Conservation (phyloP, 2,113 vertebrate species). For the Pipa parva region DNA sequence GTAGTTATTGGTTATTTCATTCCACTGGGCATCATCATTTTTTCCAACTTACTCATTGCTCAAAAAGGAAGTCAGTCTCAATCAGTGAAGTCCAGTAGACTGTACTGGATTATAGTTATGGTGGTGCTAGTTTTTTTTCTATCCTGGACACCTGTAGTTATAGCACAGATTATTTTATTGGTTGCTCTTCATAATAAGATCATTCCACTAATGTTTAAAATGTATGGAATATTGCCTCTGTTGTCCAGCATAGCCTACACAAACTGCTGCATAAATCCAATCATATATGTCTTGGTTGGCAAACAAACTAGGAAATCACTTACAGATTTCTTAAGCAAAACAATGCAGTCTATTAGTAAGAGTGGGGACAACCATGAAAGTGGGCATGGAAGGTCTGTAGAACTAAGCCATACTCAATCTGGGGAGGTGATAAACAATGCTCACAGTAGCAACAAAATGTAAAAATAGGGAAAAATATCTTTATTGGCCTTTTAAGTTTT, state of each 20-base stretch:
- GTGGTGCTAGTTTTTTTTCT: background rate
- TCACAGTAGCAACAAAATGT: no score
- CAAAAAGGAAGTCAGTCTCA: background rate
- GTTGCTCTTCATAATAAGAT: background rate
- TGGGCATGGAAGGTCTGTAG: no score
- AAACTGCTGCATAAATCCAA: background rate
- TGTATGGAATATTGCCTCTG: background rate
- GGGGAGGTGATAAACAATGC: no score
- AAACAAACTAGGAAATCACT: background rate
- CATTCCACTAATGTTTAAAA: background rate
- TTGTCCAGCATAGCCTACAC: background rate
- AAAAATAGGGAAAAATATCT: no score
- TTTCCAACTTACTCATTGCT: background rate
- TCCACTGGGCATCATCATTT: background rate
- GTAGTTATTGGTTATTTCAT: constrained; percentile 1
- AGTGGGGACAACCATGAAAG: background rate
- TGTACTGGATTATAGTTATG: background rate
- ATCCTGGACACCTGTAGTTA: background rate
- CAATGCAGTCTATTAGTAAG: background rate
- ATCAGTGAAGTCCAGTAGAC: background rate
- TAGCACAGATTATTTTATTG: background rate
- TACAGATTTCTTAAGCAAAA: background rate
- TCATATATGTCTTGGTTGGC: background rate
- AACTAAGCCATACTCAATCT: no score
- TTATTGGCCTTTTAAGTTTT: no score